Percentiles rank a stretch among this genome's conserved stretches.
phyloP scores from a whole-genome alignment of 23 tunicate species.

The Diplosoma virens region DNA sequence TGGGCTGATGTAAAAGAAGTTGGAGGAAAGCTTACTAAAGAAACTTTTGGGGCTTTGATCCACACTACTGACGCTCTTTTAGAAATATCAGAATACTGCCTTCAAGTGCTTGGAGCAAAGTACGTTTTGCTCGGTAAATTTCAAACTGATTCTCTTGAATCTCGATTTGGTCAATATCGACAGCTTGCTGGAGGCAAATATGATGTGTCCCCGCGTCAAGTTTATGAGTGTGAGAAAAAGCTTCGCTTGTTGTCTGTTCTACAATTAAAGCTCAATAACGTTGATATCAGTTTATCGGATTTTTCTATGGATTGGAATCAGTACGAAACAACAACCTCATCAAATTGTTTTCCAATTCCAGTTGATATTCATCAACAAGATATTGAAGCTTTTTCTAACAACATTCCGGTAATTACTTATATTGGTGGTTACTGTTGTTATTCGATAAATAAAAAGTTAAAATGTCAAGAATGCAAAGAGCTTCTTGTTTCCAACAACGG shows the following conservation, averaged over 20 bases:
- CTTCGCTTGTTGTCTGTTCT: background rate
- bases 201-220: conserved; percentile 11
- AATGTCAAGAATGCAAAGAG: no score
- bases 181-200: conserved; percentile 25
- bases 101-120: conserved; percentile 17
- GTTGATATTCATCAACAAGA: no score
- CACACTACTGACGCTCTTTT: conserved; percentile 20
- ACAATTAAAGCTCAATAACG: background rate
- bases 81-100: conserved; percentile 16
- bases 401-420: no score
- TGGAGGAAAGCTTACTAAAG: background rate
- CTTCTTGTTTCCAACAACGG: no score
- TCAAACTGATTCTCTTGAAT: conserved; percentile 25
- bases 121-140: conserved; percentile 23
- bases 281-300: background rate
- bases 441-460: no score
- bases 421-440: no score
- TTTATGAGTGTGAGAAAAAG: conserved; percentile 27
- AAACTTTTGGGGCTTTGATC: background rate
- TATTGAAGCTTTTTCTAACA: no score
- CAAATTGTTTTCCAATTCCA: no score
- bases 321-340: no score
- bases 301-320: conserved; percentile 2
- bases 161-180: conserved; percentile 22
- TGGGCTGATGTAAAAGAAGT: background rate